Evolutionary conservation across 2,888 invertebrate genomes (phyloP).

Genomic region (Rhamphomyia laevipes): DNA sequence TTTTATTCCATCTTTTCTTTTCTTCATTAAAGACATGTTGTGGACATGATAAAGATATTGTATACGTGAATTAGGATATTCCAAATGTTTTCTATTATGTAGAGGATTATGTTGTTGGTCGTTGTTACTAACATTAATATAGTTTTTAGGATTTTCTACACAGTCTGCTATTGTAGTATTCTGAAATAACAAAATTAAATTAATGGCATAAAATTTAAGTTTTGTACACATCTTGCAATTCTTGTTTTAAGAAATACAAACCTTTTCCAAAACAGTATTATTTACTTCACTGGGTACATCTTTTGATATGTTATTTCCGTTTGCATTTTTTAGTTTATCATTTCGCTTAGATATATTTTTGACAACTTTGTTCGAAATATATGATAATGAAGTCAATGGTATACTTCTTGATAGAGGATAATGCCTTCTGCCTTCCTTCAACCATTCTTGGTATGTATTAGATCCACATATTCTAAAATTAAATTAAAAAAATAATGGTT

Average conservation of each 20-base stretch:
- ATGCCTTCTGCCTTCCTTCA: conserved; percentile 71
- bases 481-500: too few relatives aligned
- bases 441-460: conserved; percentile 65
- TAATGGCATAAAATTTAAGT: too few relatives aligned
- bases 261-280: too few relatives aligned
- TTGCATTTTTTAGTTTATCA: conserved; percentile 36
- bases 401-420: conserved; percentile 74
- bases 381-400: conserved; percentile 70
- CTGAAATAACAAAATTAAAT: too few relatives aligned
- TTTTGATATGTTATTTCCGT: neutral
- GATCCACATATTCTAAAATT: conserved; percentile 49
- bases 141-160: conserved; percentile 1
- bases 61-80: too few relatives aligned
- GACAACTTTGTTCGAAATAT: conserved; percentile 70
- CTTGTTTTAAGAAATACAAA: too few relatives aligned
- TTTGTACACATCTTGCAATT: too few relatives aligned
- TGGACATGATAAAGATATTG: too few relatives aligned
- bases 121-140: conserved; percentile 8
- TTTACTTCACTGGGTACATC: too few relatives aligned
- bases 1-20: too few relatives aligned
- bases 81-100: too few relatives aligned
- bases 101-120: conserved; percentile 1
- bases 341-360: conserved; percentile 52
- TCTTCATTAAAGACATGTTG: too few relatives aligned
- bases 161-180: conserved; percentile 15